Percentiles rank a stretch among this genome's conserved stretches.
Evolutionary conservation across 2,113 vertebrate species (phyloP).

Genomic region (Arvicanthis niloticus): DNA sequence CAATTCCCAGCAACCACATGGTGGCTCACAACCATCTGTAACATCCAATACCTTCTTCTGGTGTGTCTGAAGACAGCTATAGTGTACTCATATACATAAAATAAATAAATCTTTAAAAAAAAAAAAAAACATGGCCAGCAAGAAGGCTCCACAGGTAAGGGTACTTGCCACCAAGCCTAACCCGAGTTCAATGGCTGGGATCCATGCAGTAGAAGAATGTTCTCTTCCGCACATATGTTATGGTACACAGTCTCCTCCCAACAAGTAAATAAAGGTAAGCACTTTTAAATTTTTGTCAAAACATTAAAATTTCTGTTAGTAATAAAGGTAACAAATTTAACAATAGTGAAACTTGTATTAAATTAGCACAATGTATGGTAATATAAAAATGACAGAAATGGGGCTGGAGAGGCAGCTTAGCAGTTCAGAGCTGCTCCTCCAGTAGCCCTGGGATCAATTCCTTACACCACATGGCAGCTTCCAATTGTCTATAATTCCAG

Average conservation of each 20-base stretch:
- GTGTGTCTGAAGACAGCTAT: too few species aligned
- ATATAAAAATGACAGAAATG: not conserved
- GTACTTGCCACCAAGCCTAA: not conserved
- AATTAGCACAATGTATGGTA: not conserved
- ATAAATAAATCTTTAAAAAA: too few species aligned
- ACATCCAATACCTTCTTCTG: too few species aligned
- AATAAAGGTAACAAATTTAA: constrained; percentile 30
- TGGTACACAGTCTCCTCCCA: not conserved
- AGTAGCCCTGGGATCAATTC: not conserved
- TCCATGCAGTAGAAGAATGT: too few species aligned
- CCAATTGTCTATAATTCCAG: not conserved
- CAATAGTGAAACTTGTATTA: constrained; percentile 17
- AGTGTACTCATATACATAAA: too few species aligned
- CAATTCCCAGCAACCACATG: too few species aligned
- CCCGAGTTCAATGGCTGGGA: not conserved
- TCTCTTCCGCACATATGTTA: not conserved
- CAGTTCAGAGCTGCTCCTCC: not conserved
- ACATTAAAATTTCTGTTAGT: constrained; percentile 30
- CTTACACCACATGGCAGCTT: not conserved
- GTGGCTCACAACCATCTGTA: too few species aligned
- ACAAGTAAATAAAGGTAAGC: not conserved
- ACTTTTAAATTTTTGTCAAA: not conserved
- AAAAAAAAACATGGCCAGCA: not conserved
- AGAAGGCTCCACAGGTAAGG: not conserved
- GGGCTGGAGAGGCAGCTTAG: not conserved